Conservation (phyloP, 2,797 vertebrate genomes). For the Rhinogobio ventralis region DNA sequence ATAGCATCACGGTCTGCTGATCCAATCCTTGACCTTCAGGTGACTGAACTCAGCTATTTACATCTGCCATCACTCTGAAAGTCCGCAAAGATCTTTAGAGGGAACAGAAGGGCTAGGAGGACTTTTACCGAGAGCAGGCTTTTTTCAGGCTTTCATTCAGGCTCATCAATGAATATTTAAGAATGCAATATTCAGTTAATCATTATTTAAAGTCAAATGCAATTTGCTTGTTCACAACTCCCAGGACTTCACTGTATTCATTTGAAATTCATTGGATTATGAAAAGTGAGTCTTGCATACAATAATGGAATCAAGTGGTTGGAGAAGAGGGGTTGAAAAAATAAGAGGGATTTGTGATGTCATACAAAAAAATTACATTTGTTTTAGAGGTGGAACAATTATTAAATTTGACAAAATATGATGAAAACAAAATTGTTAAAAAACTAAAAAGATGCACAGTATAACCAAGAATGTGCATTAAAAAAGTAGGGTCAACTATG, state of each 20-base stretch:
- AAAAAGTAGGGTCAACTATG: no score
- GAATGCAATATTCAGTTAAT: not conserved
- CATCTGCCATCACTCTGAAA: constrained; percentile 57
- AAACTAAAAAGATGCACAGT: no score
- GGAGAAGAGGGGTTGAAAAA: not conserved
- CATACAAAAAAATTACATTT: not conserved
- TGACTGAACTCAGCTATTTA: constrained; percentile 64
- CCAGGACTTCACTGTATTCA: not conserved
- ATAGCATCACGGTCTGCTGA: constrained; percentile 68
- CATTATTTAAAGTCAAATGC: not conserved
- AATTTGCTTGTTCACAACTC: not conserved
- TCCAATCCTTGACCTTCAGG: constrained; percentile 70
- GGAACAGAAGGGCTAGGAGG: not conserved
- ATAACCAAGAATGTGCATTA: no score
- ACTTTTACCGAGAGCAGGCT: constrained; percentile 3
- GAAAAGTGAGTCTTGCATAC: not conserved
- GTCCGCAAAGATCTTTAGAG: constrained; percentile 62
- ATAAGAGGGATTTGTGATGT: not conserved
- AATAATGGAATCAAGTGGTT: not conserved
- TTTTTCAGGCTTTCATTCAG: not conserved
- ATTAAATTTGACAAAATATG: no score
- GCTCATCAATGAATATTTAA: not conserved
- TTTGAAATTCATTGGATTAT: not conserved
- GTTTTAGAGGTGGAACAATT: not conserved
- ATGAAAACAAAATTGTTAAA: no score